phyloP scores from a whole-genome alignment of 2,113 vertebrate species.

The Hippolais icterina region DNA sequence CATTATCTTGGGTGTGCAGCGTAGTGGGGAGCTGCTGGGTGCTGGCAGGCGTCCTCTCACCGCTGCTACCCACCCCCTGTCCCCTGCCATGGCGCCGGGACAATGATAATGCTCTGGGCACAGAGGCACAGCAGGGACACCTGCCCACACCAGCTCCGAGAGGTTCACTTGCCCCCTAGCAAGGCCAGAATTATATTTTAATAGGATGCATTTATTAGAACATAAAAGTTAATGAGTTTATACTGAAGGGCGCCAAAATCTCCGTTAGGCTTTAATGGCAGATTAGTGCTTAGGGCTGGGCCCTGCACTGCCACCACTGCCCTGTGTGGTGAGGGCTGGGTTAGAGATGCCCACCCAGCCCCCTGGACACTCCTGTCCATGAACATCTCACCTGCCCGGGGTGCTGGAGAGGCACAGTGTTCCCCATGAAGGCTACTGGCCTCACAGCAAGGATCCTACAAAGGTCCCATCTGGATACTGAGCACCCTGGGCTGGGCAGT shows the following conservation, averaged over 20 bases:
- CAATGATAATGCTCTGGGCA: accelerated
- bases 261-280: conserved; percentile 80
- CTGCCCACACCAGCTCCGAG: not conserved
- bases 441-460: not conserved
- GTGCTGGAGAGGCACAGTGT: accelerated
- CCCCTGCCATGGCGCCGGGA: accelerated
- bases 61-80: not conserved
- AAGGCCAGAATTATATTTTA: conserved; percentile 78
- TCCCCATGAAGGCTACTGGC: accelerated
- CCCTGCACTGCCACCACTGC: not conserved
- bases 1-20: not conserved
- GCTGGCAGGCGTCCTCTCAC: not conserved
- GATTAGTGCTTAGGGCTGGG: conserved; percentile 71
- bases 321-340: accelerated
- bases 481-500: not conserved
- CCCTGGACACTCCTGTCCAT: accelerated
- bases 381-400: accelerated
- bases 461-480: not conserved
- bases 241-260: conserved; percentile 77
- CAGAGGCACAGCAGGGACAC: accelerated
- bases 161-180: conserved; percentile 68
- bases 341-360: not conserved
- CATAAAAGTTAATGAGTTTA: conserved; percentile 89
- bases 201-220: conserved; percentile 82
- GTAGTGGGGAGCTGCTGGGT: not conserved